A percentile compares a stretch with the other conserved stretches of the same genome.
These are phyloP conservation scores for Neodon shergylaensis DNA, from an alignment of 2,113 vertebrate species.

Conservation along the genomic window DNA sequence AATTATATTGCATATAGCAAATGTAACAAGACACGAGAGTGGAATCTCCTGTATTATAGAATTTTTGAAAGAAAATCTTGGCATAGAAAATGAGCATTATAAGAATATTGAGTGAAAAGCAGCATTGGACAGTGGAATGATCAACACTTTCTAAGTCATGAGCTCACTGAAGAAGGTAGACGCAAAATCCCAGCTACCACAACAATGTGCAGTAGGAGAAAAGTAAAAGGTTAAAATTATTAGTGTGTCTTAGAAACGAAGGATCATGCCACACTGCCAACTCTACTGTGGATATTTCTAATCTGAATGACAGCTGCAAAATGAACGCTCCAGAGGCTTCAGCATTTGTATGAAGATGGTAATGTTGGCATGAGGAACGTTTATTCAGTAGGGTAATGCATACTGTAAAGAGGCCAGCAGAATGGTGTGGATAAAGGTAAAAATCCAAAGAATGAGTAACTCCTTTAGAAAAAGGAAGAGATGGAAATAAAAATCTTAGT, in stretches of 20 bases:
- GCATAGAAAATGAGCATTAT: neutral
- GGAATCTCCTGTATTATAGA: neutral
- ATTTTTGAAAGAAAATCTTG: neutral
- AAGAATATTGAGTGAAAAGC: neutral
- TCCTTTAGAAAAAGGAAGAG: neutral
- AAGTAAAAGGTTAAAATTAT: neutral
- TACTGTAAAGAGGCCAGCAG: neutral
- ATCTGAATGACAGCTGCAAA: neutral
- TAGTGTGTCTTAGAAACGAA: neutral
- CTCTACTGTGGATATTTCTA: neutral
- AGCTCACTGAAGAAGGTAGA: neutral
- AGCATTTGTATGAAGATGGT: neutral
- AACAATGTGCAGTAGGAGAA: neutral
- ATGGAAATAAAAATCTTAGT: neutral
- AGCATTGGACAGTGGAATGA: neutral
- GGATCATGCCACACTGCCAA: neutral
- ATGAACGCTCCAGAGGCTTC: neutral
- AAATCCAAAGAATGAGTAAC: neutral
- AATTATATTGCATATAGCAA: accelerated
- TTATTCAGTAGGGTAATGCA: neutral
- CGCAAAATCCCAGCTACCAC: neutral
- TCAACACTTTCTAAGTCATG: neutral
- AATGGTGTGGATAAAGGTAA: neutral
- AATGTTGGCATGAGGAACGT: neutral
- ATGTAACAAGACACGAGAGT: neutral